Base-by-base conservation (phyloP, 2,888 invertebrate species). In the Papilio demoleus region DNA sequence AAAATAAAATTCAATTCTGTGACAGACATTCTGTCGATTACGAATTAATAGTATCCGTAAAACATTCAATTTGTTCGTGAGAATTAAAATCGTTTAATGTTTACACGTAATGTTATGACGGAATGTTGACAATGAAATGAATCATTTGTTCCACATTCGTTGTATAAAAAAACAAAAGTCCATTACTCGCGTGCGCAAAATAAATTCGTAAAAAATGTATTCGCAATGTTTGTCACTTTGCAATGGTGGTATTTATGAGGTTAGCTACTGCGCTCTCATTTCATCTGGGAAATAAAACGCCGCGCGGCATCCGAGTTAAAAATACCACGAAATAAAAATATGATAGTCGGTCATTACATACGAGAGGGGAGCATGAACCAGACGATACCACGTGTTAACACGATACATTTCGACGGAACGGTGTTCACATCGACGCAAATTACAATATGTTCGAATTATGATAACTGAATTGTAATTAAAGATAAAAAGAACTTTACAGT, bases 251-350 rank as follows among this genome's bases (percentile, higher is more conserved):
- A 68, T 36, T 42, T 71, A 66, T 59, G 71, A 19, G 42, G 61
- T 67, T 62, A 61, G 47, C 22, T 40, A 12, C 60, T 31, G 53
- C 34, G 53, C 56, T 56, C 56, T 65, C 61, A 42, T 62, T 62
- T 62, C 45, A 22, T 67, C 45, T 17, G 31, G 45, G 45, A 45
- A 63, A 45, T 63, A 58, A 58, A 68, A 63, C 34, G 17, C 17
- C 19, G 34, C 24, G 58, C 34, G 12, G 58, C 9, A 36, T 24
- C 24, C 45, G 58, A 36, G 62, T 45, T 58, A 68, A 63, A 68
- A 68, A 68, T 68, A 68, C 56, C 68, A 17, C 58, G 63, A 68
- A 68, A 68, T 68, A 68, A 63, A 68, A 68, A 63, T 68, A 58
- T 68, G 63, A 63, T 63, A 38, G 68, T 47, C 45, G 40, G n/a